Evolutionary conservation across 2,888 invertebrate genomes (phyloP).

Genomic region (Microctonus aethiopoides): DNA sequence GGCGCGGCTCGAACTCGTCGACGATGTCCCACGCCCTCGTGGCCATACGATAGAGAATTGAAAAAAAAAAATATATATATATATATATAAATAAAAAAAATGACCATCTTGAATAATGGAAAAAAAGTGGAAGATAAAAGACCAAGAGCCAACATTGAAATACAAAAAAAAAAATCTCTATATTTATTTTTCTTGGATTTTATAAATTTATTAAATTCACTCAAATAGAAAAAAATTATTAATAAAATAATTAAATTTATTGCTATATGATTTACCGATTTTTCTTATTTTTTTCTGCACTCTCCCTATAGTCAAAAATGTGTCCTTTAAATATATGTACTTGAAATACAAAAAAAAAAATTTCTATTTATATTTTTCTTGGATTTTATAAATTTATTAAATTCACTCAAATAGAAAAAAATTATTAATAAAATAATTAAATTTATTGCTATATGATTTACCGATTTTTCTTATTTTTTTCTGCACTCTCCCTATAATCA

Average conservation of each 20-base stretch:
- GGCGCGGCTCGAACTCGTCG: constrained; percentile 22
- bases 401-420: no score
- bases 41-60: constrained; percentile 18
- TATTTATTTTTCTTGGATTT: background rate
- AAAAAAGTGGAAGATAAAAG: background rate
- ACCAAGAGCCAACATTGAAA: background rate
- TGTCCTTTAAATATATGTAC: no score
- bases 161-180: background rate
- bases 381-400: no score
- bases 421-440: background rate
- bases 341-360: no score
- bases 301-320: no score
- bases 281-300: background rate
- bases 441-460: background rate
- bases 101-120: background rate
- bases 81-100: background rate
- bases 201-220: no score
- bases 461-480: background rate
- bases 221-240: no score
- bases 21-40: constrained; percentile 51
- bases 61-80: constrained; percentile 3
- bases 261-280: background rate
- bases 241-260: background rate
- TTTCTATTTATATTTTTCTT: no score
- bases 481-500: no score